A percentile compares a stretch with the other conserved stretches of the same genome.
These are phyloP conservation scores for Euplexia lucipara DNA, from an alignment of 2,888 invertebrate genomes.

Conservation along the genomic window DNA sequence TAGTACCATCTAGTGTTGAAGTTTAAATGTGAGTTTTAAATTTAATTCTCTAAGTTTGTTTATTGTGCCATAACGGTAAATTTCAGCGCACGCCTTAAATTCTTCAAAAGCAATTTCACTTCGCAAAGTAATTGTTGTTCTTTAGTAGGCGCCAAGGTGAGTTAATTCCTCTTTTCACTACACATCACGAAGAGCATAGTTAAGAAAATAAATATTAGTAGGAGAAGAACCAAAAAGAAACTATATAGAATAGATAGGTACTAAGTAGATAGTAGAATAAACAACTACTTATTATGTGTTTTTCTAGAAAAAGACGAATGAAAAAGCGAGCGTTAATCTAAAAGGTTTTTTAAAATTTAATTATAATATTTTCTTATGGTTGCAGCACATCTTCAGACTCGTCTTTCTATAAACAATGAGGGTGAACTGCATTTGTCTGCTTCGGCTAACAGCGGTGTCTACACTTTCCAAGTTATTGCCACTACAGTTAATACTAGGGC, in stretches of 20 bases:
- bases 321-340: neutral
- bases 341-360: neutral
- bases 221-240: neutral
- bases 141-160: slow-evolving; percentile 43
- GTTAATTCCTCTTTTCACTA: slow-evolving; percentile 27
- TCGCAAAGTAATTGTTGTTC: slow-evolving; percentile 56
- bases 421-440: slow-evolving; percentile 82
- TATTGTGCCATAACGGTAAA: slow-evolving; percentile 5
- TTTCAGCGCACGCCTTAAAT: slow-evolving; percentile 61
- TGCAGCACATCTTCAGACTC: slow-evolving; percentile 78
- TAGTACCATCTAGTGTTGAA: neutral
- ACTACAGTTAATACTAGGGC: slow-evolving; percentile 75
- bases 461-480: slow-evolving; percentile 79
- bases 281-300: neutral
- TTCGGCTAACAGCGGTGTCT: slow-evolving; percentile 75
- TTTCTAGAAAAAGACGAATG: neutral
- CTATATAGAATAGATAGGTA: too few relatives aligned
- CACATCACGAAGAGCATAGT: neutral
- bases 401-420: slow-evolving; percentile 76
- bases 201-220: slow-evolving; percentile 6
- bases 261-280: neutral
- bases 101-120: slow-evolving; percentile 66
- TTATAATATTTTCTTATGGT: slow-evolving; percentile 45
- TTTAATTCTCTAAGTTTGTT: slow-evolving; percentile 15
- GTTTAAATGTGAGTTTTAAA: slow-evolving; percentile 4